These are phyloP conservation scores for Conger conger DNA, from an alignment of 2,113 vertebrate species.

Conservation along the genomic window DNA sequence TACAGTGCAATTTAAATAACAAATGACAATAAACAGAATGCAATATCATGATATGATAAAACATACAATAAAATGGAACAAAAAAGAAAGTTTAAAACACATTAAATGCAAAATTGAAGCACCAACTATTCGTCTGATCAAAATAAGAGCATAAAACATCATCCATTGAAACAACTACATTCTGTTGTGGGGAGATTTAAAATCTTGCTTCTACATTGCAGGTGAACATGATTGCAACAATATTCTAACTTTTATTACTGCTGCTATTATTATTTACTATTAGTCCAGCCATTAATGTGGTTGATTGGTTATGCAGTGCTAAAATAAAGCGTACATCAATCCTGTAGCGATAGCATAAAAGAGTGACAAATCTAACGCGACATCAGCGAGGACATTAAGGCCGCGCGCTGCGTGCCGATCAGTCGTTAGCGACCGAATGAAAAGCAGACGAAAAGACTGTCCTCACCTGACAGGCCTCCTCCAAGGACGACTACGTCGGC, in stretches of 20 bases:
- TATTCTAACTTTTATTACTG: not conserved
- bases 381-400: not conserved
- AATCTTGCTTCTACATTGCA: too few relatives aligned
- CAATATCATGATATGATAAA: too few relatives aligned
- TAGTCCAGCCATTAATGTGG: not conserved
- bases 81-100: too few relatives aligned
- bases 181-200: too few relatives aligned
- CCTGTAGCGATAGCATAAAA: not conserved
- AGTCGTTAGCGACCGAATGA: not conserved
- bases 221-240: not conserved
- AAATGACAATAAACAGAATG: too few relatives aligned
- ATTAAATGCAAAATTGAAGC: too few relatives aligned
- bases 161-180: too few relatives aligned
- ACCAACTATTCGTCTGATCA: too few relatives aligned
- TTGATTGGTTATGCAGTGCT: not conserved
- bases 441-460: not conserved
- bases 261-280: not conserved
- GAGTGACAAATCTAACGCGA: not conserved
- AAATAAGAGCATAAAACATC: too few relatives aligned
- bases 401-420: not conserved
- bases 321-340: not conserved
- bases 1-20: too few relatives aligned
- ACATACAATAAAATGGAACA: too few relatives aligned
- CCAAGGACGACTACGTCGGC: slow-evolving; percentile 26
- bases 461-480: slow-evolving; percentile 27